These are phyloP conservation scores for Stenotaenia linearis DNA, from an alignment of 2,888 invertebrate species.

Conservation along the genomic window DNA sequence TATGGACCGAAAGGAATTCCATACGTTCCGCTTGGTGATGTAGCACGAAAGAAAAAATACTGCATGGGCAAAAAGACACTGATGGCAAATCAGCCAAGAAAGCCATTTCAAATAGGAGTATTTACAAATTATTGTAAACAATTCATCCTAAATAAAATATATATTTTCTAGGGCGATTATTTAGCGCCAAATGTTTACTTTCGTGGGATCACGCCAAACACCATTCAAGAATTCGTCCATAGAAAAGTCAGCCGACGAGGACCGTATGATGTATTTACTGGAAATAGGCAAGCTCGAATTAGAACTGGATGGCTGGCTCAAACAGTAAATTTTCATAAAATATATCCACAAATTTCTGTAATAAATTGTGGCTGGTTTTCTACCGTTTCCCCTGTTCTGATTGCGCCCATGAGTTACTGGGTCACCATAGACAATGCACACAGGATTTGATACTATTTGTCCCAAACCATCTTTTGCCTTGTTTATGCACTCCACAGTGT, in stretches of 20 bases:
- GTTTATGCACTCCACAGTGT: no score
- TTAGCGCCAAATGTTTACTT: background rate
- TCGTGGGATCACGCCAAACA: background rate
- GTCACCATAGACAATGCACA: no score
- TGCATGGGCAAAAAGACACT: background rate
- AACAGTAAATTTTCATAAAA: background rate
- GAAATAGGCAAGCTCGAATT: background rate
- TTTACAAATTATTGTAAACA: no score
- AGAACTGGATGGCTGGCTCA: background rate
- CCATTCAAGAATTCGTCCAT: background rate
- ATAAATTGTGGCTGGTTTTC: no score
- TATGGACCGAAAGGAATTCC: background rate
- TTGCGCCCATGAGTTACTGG: no score
- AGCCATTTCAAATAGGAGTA: background rate
- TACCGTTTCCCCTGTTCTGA: no score
- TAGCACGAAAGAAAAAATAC: background rate
- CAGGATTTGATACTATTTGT: no score
- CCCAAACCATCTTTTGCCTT: no score
- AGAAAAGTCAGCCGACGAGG: background rate
- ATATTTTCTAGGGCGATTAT: no score
- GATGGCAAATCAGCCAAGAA: background rate
- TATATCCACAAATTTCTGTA: background rate
- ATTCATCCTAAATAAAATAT: no score
- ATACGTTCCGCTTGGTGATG: background rate
- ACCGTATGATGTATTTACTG: background rate